Conservation (phyloP, 2,797 vertebrate genomes). For the Anomalospiza imberbis region DNA sequence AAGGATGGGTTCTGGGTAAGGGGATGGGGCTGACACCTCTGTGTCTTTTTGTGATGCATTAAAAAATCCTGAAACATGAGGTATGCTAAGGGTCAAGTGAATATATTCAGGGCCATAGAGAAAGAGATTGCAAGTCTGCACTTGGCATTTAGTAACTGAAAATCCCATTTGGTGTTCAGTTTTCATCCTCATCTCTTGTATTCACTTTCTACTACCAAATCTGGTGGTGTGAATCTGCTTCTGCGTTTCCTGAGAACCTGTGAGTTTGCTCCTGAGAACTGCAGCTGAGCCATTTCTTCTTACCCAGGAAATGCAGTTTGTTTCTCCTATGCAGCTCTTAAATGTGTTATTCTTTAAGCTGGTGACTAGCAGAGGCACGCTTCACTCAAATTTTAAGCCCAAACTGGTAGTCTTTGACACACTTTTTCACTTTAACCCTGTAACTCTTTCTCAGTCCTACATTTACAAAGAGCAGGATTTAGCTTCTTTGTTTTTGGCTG, state of each 20-base stretch:
- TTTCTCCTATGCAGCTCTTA: neutral
- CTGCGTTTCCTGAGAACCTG: neutral
- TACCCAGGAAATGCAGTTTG: neutral
- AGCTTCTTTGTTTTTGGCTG: neutral
- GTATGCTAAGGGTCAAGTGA: neutral
- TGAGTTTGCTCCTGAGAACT: neutral
- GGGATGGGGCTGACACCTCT: neutral
- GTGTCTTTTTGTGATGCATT: neutral
- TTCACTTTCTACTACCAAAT: rapidly evolving
- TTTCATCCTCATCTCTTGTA: neutral
- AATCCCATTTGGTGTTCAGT: rapidly evolving
- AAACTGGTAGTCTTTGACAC: neutral
- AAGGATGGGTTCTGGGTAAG: neutral
- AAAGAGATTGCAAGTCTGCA: neutral
- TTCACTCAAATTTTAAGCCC: neutral
- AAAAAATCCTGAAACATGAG: neutral
- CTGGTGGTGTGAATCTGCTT: neutral
- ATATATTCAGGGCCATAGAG: neutral
- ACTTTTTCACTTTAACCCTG: neutral
- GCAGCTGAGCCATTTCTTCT: neutral
- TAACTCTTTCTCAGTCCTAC: neutral
- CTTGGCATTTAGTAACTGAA: neutral
- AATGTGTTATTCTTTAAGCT: neutral
- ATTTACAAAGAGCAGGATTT: neutral
- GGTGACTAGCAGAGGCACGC: neutral